These are phyloP conservation scores for Neodon shergylaensis DNA, from an alignment of 2,113 vertebrate species.

Conservation along the genomic window DNA sequence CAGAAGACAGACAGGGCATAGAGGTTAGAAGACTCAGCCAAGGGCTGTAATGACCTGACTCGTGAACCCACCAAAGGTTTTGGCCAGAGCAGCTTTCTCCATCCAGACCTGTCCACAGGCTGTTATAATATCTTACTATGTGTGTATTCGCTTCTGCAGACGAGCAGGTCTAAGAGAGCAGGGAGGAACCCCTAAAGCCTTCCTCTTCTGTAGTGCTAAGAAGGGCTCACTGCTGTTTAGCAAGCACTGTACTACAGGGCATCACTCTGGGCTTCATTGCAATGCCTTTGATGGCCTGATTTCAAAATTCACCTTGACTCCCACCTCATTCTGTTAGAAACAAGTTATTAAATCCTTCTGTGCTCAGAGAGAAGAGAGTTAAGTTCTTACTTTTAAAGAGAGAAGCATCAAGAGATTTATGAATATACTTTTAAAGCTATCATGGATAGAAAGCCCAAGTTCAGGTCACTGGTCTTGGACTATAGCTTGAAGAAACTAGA, in stretches of 20 bases:
- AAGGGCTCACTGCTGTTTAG: not conserved
- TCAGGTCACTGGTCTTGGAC: not conserved
- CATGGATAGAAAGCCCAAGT: not conserved
- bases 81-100: not conserved
- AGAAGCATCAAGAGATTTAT: constrained; percentile 4
- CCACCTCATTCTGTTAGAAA: not conserved
- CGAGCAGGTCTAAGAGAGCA: not conserved
- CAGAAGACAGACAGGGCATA: not conserved
- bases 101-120: not conserved
- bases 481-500: constrained; percentile 5
- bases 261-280: not conserved
- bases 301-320: not conserved
- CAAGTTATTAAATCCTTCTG: not conserved
- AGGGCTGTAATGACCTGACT: not conserved
- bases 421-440: constrained; percentile 14
- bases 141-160: not conserved
- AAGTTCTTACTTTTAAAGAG: not conserved
- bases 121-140: not conserved
- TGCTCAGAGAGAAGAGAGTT: not conserved
- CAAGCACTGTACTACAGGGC: too few species aligned
- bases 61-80: not conserved
- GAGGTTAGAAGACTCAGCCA: not conserved
- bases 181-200: not conserved
- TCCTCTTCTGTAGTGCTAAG: not conserved
- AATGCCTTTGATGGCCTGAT: not conserved